Evolutionary conservation across 2,888 invertebrate species (phyloP), one percentile per base, ranked within the genome.

Genomic region (Sarcophaga carnaria): DNA sequence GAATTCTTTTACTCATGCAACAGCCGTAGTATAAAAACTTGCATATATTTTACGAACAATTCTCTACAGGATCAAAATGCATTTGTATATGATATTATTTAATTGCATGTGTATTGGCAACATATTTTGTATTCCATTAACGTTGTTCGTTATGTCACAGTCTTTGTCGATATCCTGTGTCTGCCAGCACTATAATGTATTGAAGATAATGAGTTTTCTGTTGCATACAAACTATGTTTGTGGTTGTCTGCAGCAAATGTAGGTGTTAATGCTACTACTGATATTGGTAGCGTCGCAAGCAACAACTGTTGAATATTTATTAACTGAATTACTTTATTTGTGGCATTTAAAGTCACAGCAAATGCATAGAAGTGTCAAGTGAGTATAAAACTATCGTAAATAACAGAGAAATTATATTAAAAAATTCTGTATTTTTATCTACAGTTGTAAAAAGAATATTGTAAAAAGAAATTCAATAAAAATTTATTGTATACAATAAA

Each of bases 41-140:
- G 0, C 12, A 14, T 54, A 54, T 12, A 4, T 17, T 54, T 54
- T 17, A 54, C 14, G 10, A 54, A 17, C 54, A 54, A 54, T 54
- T 14, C 54, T 4, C 54, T 1, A 17, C 17, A 54, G 12, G 17
- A 54, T 54, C 17, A 54, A 37, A 49, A 54, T 54, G 17, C 17
- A 54, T 54, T 17, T 54, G 54, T 54, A 17, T 54, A 17, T 17
- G 54, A 54, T 54, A 54, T 54, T 54, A 14, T 54, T 54, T 54
- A 54, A 54, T 54, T 17, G 54, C 5, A 54, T 17, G 17, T 14
- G 14, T 54, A 17, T 54, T 54, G 71, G 67, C 74, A 67, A 60
- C 67, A 75, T 80, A 80, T 74, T 80, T 74, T 60, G 62, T 67
- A 80, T 80, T 74, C 67, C 74, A 80, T 80, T 80, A 67, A 80